phyloP scores from a whole-genome alignment of 1,140 invertebrate genomes.

The Limonius californicus region DNA sequence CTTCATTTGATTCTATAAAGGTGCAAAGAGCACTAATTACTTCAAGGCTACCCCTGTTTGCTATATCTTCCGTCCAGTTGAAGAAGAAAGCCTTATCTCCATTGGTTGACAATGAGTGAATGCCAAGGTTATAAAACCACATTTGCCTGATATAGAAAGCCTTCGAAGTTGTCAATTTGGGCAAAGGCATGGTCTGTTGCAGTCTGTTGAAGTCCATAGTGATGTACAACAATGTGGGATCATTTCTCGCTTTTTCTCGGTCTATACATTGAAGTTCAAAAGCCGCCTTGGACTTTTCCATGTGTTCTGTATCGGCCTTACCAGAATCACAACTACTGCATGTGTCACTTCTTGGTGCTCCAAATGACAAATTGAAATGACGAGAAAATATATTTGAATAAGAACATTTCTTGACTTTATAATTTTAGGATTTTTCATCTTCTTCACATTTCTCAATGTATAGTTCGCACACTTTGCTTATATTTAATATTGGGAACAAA shows the following conservation, averaged over 20 bases:
- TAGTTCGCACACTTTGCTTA: constrained; percentile 9
- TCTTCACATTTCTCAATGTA: constrained; percentile 21
- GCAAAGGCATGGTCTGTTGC: constrained; percentile 30
- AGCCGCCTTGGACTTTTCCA: constrained; percentile 19
- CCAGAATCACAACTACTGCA: constrained; percentile 32
- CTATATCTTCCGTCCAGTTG: constrained; percentile 24
- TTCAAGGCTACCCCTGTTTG: constrained; percentile 20
- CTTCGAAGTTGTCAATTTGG: constrained; percentile 33
- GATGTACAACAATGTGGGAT: constrained; percentile 23
- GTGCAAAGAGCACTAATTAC: background rate
- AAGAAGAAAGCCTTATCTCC: constrained; percentile 14
- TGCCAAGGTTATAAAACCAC: constrained; percentile 29
- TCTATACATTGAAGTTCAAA: constrained; percentile 23
- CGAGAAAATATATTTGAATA: constrained; percentile 27
- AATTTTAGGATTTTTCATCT: constrained; percentile 20
- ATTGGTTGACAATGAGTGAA: constrained; percentile 9
- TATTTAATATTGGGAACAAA: background rate
- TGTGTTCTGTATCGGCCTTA: constrained; percentile 25
- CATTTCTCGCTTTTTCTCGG: constrained; percentile 16
- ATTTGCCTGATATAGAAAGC: constrained; percentile 35
- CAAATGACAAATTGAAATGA: constrained; percentile 35
- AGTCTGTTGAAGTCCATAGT: constrained; percentile 35
- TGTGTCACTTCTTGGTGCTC: constrained; percentile 36
- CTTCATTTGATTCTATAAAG: constrained; percentile 1
- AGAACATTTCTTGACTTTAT: too few relatives aligned